Percentiles rank a stretch among this genome's conserved stretches.
These are phyloP conservation scores for Anguilla megastoma DNA, from an alignment of 2,797 vertebrate species.

Conservation along the genomic window DNA sequence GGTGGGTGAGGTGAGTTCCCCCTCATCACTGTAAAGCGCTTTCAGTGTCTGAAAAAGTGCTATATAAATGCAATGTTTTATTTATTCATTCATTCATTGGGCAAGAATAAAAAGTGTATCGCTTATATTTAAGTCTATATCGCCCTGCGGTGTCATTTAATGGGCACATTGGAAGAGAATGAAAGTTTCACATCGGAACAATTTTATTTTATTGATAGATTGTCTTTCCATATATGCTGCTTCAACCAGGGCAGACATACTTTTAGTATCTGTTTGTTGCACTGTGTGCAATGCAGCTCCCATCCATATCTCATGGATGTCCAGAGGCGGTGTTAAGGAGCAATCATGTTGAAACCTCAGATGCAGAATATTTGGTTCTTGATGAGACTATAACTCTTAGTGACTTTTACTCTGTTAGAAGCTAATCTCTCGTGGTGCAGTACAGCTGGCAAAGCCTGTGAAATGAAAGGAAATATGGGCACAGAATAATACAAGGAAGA, in stretches of 20 bases:
- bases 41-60: neutral
- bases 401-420: no score
- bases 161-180: neutral
- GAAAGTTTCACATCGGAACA: neutral
- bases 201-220: neutral
- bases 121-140: neutral
- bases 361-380: neutral
- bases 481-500: no score
- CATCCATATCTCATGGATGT: neutral
- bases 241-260: neutral
- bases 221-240: neutral
- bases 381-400: no score
- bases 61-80: no score
- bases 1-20: no score
- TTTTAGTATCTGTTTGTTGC: neutral
- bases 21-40: neutral
- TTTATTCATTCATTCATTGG: neutral
- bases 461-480: no score
- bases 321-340: neutral
- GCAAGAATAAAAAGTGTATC: conserved; percentile 2
- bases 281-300: neutral
- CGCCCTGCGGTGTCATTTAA: neutral
- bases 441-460: no score
- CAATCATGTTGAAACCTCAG: neutral
- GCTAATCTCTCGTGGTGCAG: no score